Conservation (phyloP, 2,888 invertebrate genomes). For the Eurois occulta region DNA sequence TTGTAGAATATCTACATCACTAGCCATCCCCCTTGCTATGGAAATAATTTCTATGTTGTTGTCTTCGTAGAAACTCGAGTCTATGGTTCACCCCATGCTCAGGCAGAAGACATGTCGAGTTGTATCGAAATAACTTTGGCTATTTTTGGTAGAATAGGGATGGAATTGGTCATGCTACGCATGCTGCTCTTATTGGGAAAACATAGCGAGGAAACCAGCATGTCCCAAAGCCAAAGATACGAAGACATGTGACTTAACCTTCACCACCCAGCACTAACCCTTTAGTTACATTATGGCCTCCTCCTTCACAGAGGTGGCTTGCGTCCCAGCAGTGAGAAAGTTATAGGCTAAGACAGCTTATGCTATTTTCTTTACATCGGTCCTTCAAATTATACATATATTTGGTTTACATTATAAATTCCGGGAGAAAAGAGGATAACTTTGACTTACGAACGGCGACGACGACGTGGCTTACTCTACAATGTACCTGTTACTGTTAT, state of each 20-base stretch:
- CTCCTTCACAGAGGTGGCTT: not conserved
- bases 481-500: constrained; percentile 45
- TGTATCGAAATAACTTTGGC: no score
- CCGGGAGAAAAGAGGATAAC: not conserved
- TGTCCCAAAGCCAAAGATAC: not conserved
- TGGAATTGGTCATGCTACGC: no score
- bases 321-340: not conserved
- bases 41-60: no score
- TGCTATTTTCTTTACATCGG: not conserved
- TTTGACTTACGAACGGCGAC: not conserved
- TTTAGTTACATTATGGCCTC: not conserved
- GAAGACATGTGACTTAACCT: not conserved
- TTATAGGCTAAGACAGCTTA: not conserved
- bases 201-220: not conserved
- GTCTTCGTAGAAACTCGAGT: no score
- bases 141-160: no score
- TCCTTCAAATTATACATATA: not conserved
- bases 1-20: no score
- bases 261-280: no score
- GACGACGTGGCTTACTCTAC: constrained; percentile 1
- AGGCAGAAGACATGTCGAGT: no score
- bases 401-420: not conserved
- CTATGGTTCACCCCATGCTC: no score
- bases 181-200: not conserved
- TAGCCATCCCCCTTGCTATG: no score